These are phyloP conservation scores for Oreotrochilus melanogaster DNA, from an alignment of 2,113 vertebrate genomes.

Conservation along the genomic window DNA sequence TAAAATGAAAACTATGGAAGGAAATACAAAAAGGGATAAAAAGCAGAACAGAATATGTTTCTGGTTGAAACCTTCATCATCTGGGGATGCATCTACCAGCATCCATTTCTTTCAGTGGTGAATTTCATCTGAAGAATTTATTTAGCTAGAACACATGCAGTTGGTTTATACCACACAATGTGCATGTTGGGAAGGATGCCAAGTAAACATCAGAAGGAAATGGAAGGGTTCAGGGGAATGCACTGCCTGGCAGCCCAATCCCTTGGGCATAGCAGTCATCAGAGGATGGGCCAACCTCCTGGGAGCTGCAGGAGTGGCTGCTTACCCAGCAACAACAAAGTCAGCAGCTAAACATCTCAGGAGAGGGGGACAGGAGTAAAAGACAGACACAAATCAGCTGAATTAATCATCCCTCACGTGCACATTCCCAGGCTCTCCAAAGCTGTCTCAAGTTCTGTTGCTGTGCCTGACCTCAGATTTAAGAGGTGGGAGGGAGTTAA, in stretches of 20 bases:
- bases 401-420: background rate
- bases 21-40: background rate
- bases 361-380: background rate
- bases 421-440: background rate
- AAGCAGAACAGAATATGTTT: rapidly evolving
- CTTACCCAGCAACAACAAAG: background rate
- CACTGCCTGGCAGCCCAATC: background rate
- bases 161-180: rapidly evolving
- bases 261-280: background rate
- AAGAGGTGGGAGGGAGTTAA: conserved; percentile 31
- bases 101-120: background rate
- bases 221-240: rapidly evolving
- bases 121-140: background rate
- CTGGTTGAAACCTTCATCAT: background rate
- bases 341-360: background rate
- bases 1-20: background rate
- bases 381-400: background rate
- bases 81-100: background rate
- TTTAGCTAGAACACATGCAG: background rate
- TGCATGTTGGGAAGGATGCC: background rate
- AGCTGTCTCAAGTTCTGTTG: background rate
- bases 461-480: background rate
- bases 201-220: background rate
- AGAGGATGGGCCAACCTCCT: background rate
- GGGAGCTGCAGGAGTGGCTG: background rate